These are phyloP conservation scores for Ichneumoninae sp. DNA, from an alignment of 2,888 invertebrate species.

Conservation along the genomic window DNA sequence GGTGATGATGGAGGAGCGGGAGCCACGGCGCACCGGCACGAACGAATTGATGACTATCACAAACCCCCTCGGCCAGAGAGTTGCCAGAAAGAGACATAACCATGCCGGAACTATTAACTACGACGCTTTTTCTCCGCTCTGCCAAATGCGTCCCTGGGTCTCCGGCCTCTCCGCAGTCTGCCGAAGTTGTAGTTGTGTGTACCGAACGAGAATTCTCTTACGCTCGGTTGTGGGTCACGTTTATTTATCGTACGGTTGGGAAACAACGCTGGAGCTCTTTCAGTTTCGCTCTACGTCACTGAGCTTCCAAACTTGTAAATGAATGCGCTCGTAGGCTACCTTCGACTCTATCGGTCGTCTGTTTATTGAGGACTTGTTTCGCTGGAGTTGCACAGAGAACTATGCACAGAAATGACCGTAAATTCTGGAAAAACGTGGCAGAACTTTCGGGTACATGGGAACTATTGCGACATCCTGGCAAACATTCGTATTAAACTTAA, in stretches of 20 bases:
- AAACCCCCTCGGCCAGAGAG: slow-evolving; percentile 19
- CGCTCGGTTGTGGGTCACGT: slow-evolving; percentile 61
- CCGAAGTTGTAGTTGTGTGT: neutral
- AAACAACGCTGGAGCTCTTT: neutral
- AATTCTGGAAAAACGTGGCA: neutral
- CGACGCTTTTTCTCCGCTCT: slow-evolving; percentile 60
- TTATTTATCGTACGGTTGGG: slow-evolving; percentile 40
- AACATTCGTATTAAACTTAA: too few species aligned
- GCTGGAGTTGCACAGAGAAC: neutral
- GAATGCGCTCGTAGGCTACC: neutral
- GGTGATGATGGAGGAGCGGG: slow-evolving; percentile 23
- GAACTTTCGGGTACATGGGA: too few species aligned
- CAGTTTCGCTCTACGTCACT: neutral
- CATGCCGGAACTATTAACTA: slow-evolving; percentile 68
- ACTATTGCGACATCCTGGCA: too few species aligned
- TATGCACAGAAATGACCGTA: neutral
- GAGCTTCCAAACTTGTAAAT: neutral
- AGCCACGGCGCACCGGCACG: slow-evolving; percentile 9
- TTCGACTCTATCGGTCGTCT: neutral
- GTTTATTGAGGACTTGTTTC: neutral
- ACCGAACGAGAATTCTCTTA: slow-evolving; percentile 47
- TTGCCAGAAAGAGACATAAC: slow-evolving; percentile 67
- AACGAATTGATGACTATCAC: slow-evolving; percentile 67
- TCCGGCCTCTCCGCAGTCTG: slow-evolving; percentile 4
- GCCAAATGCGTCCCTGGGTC: slow-evolving; percentile 64